Base-by-base conservation (phyloP, 2,888 invertebrate genomes). In the Synanthedon formicaeformis region DNA sequence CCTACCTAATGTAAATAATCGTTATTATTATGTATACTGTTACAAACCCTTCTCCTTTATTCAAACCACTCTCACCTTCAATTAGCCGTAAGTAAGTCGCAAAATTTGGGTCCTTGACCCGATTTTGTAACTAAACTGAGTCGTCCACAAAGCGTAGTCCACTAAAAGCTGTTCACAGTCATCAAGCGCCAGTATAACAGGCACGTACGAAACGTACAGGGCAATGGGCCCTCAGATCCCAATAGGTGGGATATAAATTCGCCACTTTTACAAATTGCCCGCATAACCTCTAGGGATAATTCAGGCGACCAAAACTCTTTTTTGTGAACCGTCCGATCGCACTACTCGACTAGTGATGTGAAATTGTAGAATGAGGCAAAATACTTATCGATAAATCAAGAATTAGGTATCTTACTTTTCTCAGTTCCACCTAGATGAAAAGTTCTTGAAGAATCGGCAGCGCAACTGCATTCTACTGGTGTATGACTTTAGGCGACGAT, bases 261-360 rank as follows among this genome's bases (percentile, higher is more conserved):
- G 50, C 52, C 55, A 51, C 52, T 53, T 53, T 52, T 51, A 53
- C 51, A 56, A 56, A 53, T 52, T 54, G 50, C 41, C 51, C 52
- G 40, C 52, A 41, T 54, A 52, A 52, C 53, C 52, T 53, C 41
- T 41, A 27, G 52, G 52, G 41, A 49, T n/a, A 18, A 34, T 34
- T 34, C 34, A 10, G 14, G 53, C 40, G 27, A 23, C 11, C 49
- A 54, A 52, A 41, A 49, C 50, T 16, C 23, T 45, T 50, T 34
- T 50, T 53, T 53, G 51, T 41, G 51, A 6, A 51, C 34, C 8
- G 14, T 3, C 13, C 27, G 8, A 50, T 50, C 34, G 48, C 34
- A 18, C 40, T 14, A 52, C 52, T 41, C 51, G 34, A 40, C 27
- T 53, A 40, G 41, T 34, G 34, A 48, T 48, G 51, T 40, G 52